Conservation (phyloP, 2,888 invertebrate species). For the Craniophora ligustri region DNA sequence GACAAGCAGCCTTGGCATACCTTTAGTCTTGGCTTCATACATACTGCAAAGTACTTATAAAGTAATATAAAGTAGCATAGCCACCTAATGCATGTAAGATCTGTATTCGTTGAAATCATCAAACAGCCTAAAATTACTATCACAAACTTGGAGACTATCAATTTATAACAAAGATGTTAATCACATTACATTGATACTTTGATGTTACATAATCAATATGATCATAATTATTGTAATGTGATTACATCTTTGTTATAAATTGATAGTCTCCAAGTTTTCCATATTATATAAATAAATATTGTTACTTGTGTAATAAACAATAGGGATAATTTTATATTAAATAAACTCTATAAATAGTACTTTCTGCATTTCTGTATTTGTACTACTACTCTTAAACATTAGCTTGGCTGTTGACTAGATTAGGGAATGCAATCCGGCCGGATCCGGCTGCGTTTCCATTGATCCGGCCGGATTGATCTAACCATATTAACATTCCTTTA, state of each 20-base stretch:
- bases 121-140: no score
- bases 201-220: slow-evolving; percentile 3
- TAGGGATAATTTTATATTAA: slow-evolving; percentile 41
- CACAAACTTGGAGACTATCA: slow-evolving; percentile 23
- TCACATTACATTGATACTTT: not conserved
- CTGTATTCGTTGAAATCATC: no score
- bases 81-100: slow-evolving; percentile 17
- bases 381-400: no score
- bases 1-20: no score
- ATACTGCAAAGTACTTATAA: no score
- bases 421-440: no score
- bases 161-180: not conserved
- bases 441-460: no score
- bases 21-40: no score
- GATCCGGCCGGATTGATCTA: no score
- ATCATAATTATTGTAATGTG: not conserved
- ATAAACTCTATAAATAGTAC: slow-evolving; percentile 37
- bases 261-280: slow-evolving; percentile 22
- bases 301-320: slow-evolving; percentile 52
- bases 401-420: no score
- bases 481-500: no score
- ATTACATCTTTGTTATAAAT: not conserved
- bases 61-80: not conserved
- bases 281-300: slow-evolving; percentile 19
- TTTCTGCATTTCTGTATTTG: slow-evolving; percentile 30